Evolutionary conservation across 2,888 invertebrate species (phyloP).

Genomic region (Meloe dianella): DNA sequence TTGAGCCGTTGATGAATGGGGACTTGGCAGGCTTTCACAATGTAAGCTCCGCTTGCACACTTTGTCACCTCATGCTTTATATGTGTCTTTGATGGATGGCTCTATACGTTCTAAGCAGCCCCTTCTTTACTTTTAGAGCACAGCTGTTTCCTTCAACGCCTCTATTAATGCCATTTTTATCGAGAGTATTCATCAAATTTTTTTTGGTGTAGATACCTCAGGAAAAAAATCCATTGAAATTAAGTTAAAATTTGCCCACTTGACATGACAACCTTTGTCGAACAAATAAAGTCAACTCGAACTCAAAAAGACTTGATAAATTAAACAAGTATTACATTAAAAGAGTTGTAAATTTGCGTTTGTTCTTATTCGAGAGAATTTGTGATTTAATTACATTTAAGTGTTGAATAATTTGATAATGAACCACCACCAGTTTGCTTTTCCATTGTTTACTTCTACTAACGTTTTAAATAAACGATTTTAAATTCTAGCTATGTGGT

Average conservation of each 20-base stretch:
- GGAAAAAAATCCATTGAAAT: neutral
- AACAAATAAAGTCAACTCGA: neutral
- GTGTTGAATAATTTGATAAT: conserved; percentile 52
- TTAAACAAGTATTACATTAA: neutral
- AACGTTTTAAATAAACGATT: conserved; percentile 50
- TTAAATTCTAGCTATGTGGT: neutral
- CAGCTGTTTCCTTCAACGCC: conserved; percentile 55
- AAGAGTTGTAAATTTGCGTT: conserved; percentile 15
- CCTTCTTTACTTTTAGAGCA: conserved; percentile 36
- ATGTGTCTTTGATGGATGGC: conserved; percentile 56
- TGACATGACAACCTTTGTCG: neutral
- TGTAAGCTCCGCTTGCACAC: conserved; percentile 55
- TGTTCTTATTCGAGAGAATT: conserved; percentile 27
- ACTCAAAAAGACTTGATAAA: neutral
- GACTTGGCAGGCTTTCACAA: conserved; percentile 49
- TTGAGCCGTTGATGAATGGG: conserved; percentile 56
- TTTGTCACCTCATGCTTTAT: conserved; percentile 56
- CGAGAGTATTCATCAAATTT: conserved; percentile 44
- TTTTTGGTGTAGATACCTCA: conserved; percentile 6
- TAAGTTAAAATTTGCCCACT: neutral
- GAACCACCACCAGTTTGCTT: conserved; percentile 48
- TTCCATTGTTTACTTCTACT: conserved; percentile 50
- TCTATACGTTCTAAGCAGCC: conserved; percentile 30
- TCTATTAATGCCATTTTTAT: conserved; percentile 56
- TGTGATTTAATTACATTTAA: conserved; percentile 51